phyloP scores from a whole-genome alignment of 2,797 vertebrate genomes.

The Siniperca scherzeri region DNA sequence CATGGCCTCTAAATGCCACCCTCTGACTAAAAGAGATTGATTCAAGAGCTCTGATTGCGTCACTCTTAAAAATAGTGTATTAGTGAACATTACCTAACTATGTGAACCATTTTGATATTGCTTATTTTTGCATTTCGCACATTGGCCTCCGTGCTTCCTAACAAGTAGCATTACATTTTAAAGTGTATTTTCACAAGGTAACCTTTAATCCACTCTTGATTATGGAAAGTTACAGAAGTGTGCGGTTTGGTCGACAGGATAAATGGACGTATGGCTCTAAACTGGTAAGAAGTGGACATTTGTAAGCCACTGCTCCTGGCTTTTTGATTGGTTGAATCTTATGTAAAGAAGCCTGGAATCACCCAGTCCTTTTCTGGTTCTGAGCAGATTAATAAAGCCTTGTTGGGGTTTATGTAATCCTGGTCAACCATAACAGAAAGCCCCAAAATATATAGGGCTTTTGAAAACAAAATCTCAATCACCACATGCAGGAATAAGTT shows the following conservation, averaged over 20 bases:
- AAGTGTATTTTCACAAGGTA: too few species aligned
- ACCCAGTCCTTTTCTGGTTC: slow-evolving; percentile 41
- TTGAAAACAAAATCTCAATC: background rate
- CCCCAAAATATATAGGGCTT: slow-evolving; percentile 15
- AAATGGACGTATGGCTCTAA: slow-evolving; percentile 23
- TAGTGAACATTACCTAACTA: slow-evolving; percentile 13
- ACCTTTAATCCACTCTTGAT: background rate
- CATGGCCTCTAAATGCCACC: slow-evolving; percentile 15
- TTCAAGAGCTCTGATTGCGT: slow-evolving; percentile 1
- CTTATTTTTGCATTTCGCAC: background rate
- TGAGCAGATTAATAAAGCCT: slow-evolving; percentile 62
- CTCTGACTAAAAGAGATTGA: slow-evolving; percentile 23
- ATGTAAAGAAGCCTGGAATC: slow-evolving; percentile 30
- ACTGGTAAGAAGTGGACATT: slow-evolving; percentile 32
- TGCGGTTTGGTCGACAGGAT: background rate
- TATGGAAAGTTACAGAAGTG: slow-evolving; percentile 41
- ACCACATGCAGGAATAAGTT: background rate
- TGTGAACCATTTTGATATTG: background rate
- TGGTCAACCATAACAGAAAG: slow-evolving; percentile 43
- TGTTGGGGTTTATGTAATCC: slow-evolving; percentile 56
- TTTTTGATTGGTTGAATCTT: slow-evolving; percentile 54
- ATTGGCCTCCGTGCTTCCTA: background rate
- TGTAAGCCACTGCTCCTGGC: slow-evolving; percentile 21
- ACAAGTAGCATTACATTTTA: background rate
- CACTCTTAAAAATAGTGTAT: slow-evolving; percentile 13